Base-by-base conservation (phyloP, 2,113 vertebrate species). In the Vireo altiloquus region DNA sequence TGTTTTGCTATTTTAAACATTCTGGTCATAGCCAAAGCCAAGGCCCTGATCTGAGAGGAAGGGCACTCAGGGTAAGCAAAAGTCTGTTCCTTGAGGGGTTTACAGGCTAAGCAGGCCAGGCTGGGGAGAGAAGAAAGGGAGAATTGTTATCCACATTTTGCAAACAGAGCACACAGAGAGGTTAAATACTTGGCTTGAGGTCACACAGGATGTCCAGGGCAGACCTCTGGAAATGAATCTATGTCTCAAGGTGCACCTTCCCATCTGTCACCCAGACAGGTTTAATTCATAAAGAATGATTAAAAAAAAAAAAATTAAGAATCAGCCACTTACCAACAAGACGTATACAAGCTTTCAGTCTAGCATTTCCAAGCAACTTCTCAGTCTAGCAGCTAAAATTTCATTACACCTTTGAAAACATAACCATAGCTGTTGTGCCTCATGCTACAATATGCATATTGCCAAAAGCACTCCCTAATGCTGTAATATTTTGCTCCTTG, bases 351-450 rank as follows among this genome's bases (percentile, higher is more conserved):
- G 9, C 18, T 78, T 95, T 90, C 47, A 70, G 8, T 35, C 40
- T 81, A 65, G 44, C 7, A 56, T 86, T 86, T 91, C 59, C 87
- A 85, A 66, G 25, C 66, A 44, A 28, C 14, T 90, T 95, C 68
- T 93, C 64, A 42, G 60, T 47, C 59, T 66, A 86, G 60, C 35
- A 66, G 47, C 52, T 86, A 94, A 86, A 90, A 88, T 95, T 83
- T 94, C 82, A 88, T 63, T 66, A 30, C 64, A 44, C 53, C 75
- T 94, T 95, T 89, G 88, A 78, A 96, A 96, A 96, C 68, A 86
- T 83, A 96, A 86, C 75, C 0, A 0, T 83, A 88, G 87, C 59
- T 83, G 59, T 88, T 96, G 86, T 95, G 66, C 75, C 65, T 96
- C 75, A 35, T 66, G 63, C 35, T 81, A 24, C 64, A 90, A 56